These are phyloP conservation scores for Monomorium pharaonis DNA, from an alignment of 1,140 invertebrate genomes.

Conservation along the genomic window DNA sequence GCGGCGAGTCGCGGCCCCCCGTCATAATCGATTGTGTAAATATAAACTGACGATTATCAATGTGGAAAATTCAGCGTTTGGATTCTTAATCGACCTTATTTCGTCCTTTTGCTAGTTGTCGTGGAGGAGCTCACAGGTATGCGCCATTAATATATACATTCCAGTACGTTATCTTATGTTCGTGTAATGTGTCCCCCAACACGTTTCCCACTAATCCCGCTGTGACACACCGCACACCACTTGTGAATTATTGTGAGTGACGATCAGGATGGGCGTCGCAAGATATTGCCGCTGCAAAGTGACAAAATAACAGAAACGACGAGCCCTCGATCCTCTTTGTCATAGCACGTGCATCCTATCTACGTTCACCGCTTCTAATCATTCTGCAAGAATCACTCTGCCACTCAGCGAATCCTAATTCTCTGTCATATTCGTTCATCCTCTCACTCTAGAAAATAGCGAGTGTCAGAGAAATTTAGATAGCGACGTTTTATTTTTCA, in stretches of 20 bases:
- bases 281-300: background rate
- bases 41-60: conserved; percentile 84
- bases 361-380: background rate
- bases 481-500: background rate
- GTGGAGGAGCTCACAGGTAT: conserved; percentile 87
- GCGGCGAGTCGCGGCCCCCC: background rate
- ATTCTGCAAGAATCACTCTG: conserved; percentile 27
- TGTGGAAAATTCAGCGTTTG: conserved; percentile 79
- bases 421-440: background rate
- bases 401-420: conserved; percentile 16
- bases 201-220: background rate
- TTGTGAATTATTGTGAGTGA: background rate
- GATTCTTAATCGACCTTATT: conserved; percentile 78
- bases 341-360: conserved; percentile 45
- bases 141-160: conserved; percentile 67
- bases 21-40: conserved; percentile 78
- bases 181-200: background rate
- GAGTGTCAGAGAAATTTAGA: conserved; percentile 20
- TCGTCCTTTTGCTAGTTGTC: conserved; percentile 85
- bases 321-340: background rate
- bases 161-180: conserved; percentile 3
- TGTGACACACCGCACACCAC: background rate
- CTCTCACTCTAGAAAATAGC: background rate
- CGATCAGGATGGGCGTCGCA: conserved; percentile 21
- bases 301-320: background rate